Evolutionary conservation across 2,113 vertebrate species (phyloP).

Genomic region (Takifugu bimaculatus): DNA sequence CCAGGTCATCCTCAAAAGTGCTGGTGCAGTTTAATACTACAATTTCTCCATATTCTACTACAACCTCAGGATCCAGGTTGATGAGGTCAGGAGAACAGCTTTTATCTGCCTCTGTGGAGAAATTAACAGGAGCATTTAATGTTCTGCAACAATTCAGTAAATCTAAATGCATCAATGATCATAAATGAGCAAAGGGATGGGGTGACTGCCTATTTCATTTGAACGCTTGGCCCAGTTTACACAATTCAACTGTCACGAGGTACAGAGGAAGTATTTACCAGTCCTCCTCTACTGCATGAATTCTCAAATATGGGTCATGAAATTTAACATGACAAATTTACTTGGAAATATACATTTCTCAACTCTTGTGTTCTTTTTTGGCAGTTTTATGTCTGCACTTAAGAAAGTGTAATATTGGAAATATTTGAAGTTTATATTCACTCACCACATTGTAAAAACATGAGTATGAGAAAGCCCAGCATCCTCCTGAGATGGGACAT

Average conservation of each 20-base stretch:
- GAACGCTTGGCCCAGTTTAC: not conserved
- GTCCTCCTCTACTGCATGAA: not conserved
- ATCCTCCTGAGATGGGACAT: constrained; percentile 33
- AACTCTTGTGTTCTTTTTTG: not conserved
- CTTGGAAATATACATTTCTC: not conserved
- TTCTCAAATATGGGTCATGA: too few species aligned
- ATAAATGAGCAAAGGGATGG: too few species aligned
- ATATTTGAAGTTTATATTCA: not conserved
- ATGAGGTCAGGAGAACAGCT: constrained; percentile 13
- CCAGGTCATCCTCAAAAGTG: rapidly evolving
- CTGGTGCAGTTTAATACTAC: constrained; percentile 38
- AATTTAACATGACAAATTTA: too few species aligned
- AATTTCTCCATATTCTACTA: constrained; percentile 9
- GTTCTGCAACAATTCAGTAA: not conserved
- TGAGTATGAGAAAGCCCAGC: constrained; percentile 29
- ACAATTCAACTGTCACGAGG: not conserved
- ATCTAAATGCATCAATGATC: not conserved
- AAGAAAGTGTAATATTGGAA: not conserved
- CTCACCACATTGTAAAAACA: constrained; percentile 57
- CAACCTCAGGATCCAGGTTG: constrained; percentile 17
- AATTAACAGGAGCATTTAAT: not conserved
- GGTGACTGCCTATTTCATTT: too few species aligned
- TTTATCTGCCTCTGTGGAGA: constrained; percentile 31
- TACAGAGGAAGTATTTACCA: not conserved
- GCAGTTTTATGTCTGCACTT: not conserved